phyloP scores from a whole-genome alignment of 1,140 invertebrate genomes.

The Cherax destructor region DNA sequence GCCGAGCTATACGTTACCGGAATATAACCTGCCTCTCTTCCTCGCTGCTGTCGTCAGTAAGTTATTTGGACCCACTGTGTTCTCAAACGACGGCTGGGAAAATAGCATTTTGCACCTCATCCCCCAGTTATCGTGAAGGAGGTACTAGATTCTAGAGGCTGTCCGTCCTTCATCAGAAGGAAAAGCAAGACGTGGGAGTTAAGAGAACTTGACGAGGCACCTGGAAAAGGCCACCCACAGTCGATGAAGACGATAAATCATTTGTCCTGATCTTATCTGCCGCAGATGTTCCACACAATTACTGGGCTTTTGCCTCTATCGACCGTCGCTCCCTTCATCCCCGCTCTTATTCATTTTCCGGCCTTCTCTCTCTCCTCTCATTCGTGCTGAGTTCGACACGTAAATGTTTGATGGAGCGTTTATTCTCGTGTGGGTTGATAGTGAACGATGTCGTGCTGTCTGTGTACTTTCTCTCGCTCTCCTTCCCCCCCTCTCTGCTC shows the following conservation, averaged over 20 bases:
- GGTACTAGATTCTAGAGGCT: too few relatives aligned
- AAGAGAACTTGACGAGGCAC: background rate
- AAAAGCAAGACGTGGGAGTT: too few relatives aligned
- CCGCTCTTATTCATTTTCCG: background rate
- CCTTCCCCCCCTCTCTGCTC: too few relatives aligned
- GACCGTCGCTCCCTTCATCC: background rate
- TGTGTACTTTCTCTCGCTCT: too few relatives aligned
- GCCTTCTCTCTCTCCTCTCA: too few relatives aligned
- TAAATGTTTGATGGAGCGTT: background rate
- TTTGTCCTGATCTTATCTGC: conserved; percentile 34
- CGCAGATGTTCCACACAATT: conserved; percentile 53
- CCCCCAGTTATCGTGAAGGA: too few relatives aligned
- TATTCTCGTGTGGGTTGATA: background rate
- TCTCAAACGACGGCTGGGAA: too few relatives aligned
- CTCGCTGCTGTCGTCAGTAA: too few relatives aligned
- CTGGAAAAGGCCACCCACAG: background rate
- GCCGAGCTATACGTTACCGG: too few relatives aligned
- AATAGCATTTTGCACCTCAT: too few relatives aligned
- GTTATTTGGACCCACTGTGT: too few relatives aligned
- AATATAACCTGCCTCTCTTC: background rate
- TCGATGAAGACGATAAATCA: conserved; percentile 31
- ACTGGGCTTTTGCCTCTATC: conserved; percentile 41
- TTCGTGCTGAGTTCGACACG: background rate
- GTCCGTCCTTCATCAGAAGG: too few relatives aligned
- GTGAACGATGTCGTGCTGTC: background rate